Percentiles rank a stretch among this genome's conserved stretches.
Conservation (phyloP, 2,888 invertebrate species). For the Erebia epiphron region DNA sequence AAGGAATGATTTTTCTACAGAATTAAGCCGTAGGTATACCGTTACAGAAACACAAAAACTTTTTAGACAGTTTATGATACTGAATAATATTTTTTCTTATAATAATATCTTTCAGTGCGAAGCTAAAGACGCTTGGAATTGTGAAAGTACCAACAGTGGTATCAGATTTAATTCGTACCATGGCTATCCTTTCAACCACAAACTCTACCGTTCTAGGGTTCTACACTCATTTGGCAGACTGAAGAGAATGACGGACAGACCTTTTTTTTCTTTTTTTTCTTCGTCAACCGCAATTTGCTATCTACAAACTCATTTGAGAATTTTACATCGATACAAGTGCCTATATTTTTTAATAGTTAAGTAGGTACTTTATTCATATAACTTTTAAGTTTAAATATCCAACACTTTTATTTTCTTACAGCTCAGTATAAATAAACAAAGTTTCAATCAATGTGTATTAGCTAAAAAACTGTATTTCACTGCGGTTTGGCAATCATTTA, state of each 20-base stretch:
- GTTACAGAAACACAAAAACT: no score
- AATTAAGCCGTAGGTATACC: no score
- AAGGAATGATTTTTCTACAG: no score
- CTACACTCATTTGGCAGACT: conserved; percentile 76
- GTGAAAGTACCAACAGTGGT: conserved; percentile 62
- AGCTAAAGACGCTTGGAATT: conserved; percentile 45
- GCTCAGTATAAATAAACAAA: no score
- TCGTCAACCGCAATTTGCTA: conserved; percentile 78
- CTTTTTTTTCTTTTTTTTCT: conserved; percentile 83
- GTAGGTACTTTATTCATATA: no score
- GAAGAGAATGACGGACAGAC: conserved; percentile 80
- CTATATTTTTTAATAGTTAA: background rate
- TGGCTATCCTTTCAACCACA: conserved; percentile 58
- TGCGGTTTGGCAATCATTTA: no score
- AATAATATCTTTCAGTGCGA: background rate
- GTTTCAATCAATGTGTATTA: no score
- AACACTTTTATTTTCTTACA: no score
- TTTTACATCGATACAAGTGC: conserved; percentile 6
- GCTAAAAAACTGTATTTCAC: no score
- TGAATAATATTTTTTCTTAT: no score
- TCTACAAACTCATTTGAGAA: conserved; percentile 68
- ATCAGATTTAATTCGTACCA: conserved; percentile 54
- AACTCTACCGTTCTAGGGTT: conserved; percentile 52
- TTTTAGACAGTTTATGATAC: no score
- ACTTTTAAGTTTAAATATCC: no score